A percentile compares a stretch with the other conserved stretches of the same genome.
These are phyloP conservation scores for Battus philenor DNA, from an alignment of 1,140 invertebrate genomes.

Conservation along the genomic window DNA sequence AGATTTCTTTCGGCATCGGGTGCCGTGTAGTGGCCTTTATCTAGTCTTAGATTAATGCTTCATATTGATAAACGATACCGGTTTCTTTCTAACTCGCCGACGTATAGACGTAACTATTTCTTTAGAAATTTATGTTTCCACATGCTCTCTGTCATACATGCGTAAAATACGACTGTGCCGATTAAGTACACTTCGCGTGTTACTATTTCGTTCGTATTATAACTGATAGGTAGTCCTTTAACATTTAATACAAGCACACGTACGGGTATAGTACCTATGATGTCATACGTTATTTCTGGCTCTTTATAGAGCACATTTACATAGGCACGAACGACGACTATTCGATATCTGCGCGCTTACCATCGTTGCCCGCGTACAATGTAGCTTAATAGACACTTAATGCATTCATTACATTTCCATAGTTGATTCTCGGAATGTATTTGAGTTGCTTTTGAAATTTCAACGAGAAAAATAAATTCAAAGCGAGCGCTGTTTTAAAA, in stretches of 20 bases:
- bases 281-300: conserved; percentile 58
- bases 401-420: conserved; percentile 30
- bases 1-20: conserved; percentile 70
- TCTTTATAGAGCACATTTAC: conserved; percentile 41
- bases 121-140: conserved; percentile 23
- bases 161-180: too few relatives aligned
- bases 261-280: conserved; percentile 47
- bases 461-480: conserved; percentile 46
- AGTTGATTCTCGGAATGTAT: conserved; percentile 25
- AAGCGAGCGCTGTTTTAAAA: conserved; percentile 61
- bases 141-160: neutral
- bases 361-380: conserved; percentile 21
- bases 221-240: conserved; percentile 1
- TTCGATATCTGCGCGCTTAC: conserved; percentile 26
- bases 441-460: conserved; percentile 26
- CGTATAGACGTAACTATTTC: conserved; percentile 30
- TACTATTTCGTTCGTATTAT: neutral
- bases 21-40: conserved; percentile 66
- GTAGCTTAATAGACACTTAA: conserved; percentile 20
- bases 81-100: conserved; percentile 31
- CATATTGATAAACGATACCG: conserved; percentile 60
- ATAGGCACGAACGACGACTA: conserved; percentile 40
- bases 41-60: conserved; percentile 70
- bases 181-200: too few relatives aligned
- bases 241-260: neutral